These are phyloP conservation scores for Trimorus sp. DNA, from an alignment of 2,888 invertebrate species.

Conservation along the genomic window DNA sequence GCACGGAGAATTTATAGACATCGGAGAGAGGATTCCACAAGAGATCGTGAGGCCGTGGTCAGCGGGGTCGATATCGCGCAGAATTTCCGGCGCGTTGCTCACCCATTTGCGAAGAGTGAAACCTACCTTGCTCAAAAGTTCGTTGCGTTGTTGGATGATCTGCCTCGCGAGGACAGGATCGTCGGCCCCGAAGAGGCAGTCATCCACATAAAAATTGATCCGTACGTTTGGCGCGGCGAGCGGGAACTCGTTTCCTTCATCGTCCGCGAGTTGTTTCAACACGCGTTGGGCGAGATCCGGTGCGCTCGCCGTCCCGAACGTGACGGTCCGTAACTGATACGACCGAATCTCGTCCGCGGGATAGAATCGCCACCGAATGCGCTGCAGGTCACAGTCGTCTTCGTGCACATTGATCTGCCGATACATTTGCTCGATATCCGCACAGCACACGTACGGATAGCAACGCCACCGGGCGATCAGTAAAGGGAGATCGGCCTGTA, in stretches of 20 bases:
- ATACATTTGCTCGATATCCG: conserved; percentile 16
- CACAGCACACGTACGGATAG: background rate
- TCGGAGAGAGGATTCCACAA: background rate
- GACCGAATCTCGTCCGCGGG: background rate
- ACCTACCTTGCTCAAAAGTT: background rate
- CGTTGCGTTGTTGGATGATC: background rate
- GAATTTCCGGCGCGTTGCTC: background rate
- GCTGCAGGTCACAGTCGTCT: background rate
- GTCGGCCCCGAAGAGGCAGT: conserved; percentile 7
- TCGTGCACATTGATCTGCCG: background rate
- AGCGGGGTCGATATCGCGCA: background rate
- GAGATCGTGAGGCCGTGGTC: background rate
- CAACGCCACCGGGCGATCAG: conserved; percentile 1
- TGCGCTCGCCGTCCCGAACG: background rate
- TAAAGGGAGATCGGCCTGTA: background rate
- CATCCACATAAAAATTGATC: conserved; percentile 1
- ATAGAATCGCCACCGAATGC: background rate
- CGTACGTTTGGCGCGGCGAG: background rate
- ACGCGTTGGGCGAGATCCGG: background rate
- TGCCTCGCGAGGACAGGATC: too few relatives aligned
- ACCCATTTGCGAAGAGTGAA: background rate
- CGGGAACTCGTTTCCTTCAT: background rate
- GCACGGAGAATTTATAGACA: background rate
- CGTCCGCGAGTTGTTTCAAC: background rate
- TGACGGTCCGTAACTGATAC: background rate